Evolutionary conservation across 2,113 vertebrate genomes (phyloP).

Genomic region (Apeltes quadracus): DNA sequence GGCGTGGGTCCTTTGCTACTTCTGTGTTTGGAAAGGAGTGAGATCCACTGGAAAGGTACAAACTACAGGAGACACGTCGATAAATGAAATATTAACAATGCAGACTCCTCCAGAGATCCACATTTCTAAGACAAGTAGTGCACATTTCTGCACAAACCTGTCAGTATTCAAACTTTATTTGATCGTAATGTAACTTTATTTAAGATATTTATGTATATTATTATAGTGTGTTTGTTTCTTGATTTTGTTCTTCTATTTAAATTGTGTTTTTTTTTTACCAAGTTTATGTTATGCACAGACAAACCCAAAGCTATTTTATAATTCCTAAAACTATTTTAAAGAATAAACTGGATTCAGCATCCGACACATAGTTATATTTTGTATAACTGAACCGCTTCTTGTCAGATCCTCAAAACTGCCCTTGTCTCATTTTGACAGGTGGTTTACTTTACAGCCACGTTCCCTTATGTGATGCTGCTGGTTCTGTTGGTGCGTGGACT

Average conservation of each 20-base stretch:
- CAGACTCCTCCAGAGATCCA: background rate
- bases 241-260: background rate
- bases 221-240: background rate
- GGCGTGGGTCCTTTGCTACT: constrained; percentile 78
- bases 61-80: background rate
- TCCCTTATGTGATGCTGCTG: constrained; percentile 88
- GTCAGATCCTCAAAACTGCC: background rate
- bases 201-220: background rate
- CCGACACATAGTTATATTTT: background rate
- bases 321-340: background rate
- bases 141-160: background rate
- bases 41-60: constrained; percentile 79
- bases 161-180: background rate
- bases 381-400: background rate
- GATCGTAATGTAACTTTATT: background rate
- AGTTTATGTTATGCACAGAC: background rate
- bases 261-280: background rate
- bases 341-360: background rate
- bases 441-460: constrained; percentile 93
- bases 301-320: background rate
- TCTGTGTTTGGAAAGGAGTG: constrained; percentile 81
- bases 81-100: background rate
- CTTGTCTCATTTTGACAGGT: constrained; percentile 78
- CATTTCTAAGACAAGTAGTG: background rate
- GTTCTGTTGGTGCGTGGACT: constrained; percentile 86